Evolutionary conservation across 2,888 invertebrate species (phyloP).

Genomic region (Steromphala cineraria): DNA sequence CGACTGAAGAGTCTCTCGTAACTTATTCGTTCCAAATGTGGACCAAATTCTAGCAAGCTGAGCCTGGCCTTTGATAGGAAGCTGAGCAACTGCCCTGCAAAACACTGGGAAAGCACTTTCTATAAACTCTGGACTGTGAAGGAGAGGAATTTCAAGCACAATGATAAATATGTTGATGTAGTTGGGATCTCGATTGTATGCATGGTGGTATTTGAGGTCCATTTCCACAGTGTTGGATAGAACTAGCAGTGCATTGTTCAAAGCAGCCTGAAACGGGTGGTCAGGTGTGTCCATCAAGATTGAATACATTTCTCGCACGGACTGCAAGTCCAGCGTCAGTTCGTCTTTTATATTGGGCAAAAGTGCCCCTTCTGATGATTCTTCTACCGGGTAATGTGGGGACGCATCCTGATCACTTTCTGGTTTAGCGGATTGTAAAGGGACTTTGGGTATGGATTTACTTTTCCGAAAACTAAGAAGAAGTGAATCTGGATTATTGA

Average conservation of each 20-base stretch:
- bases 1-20: constrained; percentile 61
- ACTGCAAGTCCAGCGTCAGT: constrained; percentile 73
- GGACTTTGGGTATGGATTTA: neutral
- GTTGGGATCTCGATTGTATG: constrained; percentile 75
- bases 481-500: constrained; percentile 82
- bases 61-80: constrained; percentile 86
- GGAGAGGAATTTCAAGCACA: constrained; percentile 85
- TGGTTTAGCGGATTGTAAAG: constrained; percentile 79
- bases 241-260: constrained; percentile 85
- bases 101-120: constrained; percentile 87
- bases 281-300: constrained; percentile 76
- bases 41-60: constrained; percentile 89
- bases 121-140: constrained; percentile 82
- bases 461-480: constrained; percentile 83
- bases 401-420: constrained; percentile 83
- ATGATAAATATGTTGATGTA: constrained; percentile 82
- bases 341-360: constrained; percentile 16
- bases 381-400: constrained; percentile 79
- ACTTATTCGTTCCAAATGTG: constrained; percentile 67
- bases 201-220: constrained; percentile 80
- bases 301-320: constrained; percentile 84
- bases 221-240: constrained; percentile 85
- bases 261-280: constrained; percentile 80
- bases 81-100: constrained; percentile 83
- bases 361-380: constrained; percentile 20